phyloP scores from a whole-genome alignment of 2,113 vertebrate species.

The Sapajus apella region DNA sequence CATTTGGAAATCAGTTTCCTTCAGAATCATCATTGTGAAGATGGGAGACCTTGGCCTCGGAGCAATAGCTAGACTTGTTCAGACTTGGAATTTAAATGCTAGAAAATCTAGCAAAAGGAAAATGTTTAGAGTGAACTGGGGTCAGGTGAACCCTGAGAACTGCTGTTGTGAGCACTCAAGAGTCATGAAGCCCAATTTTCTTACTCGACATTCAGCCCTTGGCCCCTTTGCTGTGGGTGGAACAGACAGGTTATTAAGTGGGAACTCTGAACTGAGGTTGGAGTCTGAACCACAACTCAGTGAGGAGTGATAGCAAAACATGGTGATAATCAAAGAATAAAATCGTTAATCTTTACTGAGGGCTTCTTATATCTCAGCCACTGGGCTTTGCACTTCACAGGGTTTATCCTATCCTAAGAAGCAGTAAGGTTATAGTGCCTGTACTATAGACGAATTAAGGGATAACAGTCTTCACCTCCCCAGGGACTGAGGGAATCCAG shows the following conservation, averaged over 20 bases:
- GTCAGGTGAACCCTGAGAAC: not conserved
- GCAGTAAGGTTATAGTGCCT: not conserved
- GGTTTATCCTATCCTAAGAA: not conserved
- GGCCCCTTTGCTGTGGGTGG: not conserved
- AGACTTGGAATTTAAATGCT: not conserved
- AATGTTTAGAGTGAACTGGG: not conserved
- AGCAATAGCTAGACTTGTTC: not conserved
- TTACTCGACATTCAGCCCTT: fast-evolving
- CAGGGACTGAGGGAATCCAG: too few relatives aligned
- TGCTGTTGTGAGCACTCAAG: fast-evolving
- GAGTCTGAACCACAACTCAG: slow-evolving; percentile 42
- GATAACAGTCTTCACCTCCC: fast-evolving
- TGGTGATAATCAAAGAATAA: not conserved
- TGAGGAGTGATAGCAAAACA: not conserved
- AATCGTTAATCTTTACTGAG: slow-evolving; percentile 50
- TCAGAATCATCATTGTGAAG: not conserved
- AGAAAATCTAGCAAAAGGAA: not conserved
- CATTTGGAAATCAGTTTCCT: not conserved
- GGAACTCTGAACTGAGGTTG: slow-evolving; percentile 52
- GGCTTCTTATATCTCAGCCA: not conserved
- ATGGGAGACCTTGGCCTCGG: not conserved
- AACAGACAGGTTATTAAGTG: fast-evolving
- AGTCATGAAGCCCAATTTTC: fast-evolving
- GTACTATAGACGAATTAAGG: not conserved
- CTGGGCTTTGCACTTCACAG: not conserved